Evolutionary conservation across 1,140 invertebrate species (phyloP).

Genomic region (Ctenoplectra terminalis): DNA sequence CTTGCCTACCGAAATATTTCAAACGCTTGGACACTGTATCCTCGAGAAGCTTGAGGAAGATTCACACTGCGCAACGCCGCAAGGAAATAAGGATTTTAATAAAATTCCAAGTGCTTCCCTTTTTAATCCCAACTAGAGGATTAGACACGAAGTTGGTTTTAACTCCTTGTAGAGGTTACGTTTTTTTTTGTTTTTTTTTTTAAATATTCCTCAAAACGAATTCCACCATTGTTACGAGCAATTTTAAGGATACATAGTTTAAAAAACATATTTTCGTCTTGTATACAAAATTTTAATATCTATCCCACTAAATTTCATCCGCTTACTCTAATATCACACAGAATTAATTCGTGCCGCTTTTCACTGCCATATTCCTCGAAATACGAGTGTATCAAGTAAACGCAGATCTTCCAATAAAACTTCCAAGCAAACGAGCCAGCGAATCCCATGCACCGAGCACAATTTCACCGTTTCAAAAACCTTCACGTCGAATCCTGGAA

Average conservation of each 20-base stretch:
- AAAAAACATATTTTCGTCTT: too few relatives aligned
- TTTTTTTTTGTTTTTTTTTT: too few relatives aligned
- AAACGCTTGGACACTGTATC: not conserved
- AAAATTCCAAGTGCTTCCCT: conserved; percentile 15
- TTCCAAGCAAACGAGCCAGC: not conserved
- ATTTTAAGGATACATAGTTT: not conserved
- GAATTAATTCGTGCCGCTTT: not conserved
- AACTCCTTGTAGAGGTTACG: not conserved
- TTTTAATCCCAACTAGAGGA: not conserved
- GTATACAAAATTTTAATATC: too few relatives aligned
- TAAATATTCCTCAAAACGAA: not conserved
- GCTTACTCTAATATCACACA: too few relatives aligned
- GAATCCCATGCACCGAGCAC: not conserved
- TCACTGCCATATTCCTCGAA: not conserved
- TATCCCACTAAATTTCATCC: too few relatives aligned
- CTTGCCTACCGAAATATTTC: not conserved
- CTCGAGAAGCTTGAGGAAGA: not conserved
- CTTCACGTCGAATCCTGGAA: not conserved
- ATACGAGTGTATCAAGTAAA: not conserved
- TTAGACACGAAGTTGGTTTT: not conserved
- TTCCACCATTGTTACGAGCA: not conserved
- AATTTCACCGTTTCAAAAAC: conserved; percentile 2
- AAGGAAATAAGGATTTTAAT: conserved; percentile 12
- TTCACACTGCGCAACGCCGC: not conserved
- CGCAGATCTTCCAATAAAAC: conserved; percentile 9